These are phyloP conservation scores for Ptiloglossa arizonensis DNA, from an alignment of 1,140 invertebrate species.

Conservation along the genomic window DNA sequence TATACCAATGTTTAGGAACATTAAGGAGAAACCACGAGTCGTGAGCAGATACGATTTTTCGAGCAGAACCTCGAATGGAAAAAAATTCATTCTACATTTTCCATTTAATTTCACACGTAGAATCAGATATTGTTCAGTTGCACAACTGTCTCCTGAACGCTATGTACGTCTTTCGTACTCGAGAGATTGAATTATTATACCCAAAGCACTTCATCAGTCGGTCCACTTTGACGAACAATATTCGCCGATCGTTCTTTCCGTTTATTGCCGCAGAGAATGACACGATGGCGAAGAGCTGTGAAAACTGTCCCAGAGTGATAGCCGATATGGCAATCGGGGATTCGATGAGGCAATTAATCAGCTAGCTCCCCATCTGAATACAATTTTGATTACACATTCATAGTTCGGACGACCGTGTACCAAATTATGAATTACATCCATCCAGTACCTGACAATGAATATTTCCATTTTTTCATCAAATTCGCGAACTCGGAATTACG, in stretches of 20 bases:
- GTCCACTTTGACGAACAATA: neutral
- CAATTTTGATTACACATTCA: slow-evolving; percentile 34
- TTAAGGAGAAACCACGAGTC: too few species aligned
- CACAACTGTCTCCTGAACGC: too few species aligned
- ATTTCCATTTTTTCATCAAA: neutral
- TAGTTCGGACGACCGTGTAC: neutral
- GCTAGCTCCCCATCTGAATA: slow-evolving; percentile 3
- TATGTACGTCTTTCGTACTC: too few species aligned
- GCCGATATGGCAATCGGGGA: slow-evolving; percentile 1
- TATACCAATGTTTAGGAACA: too few species aligned
- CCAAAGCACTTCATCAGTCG: neutral
- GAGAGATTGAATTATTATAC: slow-evolving; percentile 4
- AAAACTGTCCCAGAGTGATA: neutral
- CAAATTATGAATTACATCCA: slow-evolving; percentile 18
- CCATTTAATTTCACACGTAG: too few species aligned
- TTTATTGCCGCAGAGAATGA: neutral
- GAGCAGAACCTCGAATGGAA: too few species aligned
- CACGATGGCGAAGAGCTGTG: neutral
- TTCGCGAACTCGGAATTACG: neutral
- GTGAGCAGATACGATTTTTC: too few species aligned
- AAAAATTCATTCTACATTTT: too few species aligned
- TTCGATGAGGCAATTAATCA: slow-evolving; percentile 32
- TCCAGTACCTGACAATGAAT: neutral
- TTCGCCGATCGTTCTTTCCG: neutral
- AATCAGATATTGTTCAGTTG: too few species aligned